Evolutionary conservation across 2,113 vertebrate genomes (phyloP).

Genomic region (Cinclus mexicanus): DNA sequence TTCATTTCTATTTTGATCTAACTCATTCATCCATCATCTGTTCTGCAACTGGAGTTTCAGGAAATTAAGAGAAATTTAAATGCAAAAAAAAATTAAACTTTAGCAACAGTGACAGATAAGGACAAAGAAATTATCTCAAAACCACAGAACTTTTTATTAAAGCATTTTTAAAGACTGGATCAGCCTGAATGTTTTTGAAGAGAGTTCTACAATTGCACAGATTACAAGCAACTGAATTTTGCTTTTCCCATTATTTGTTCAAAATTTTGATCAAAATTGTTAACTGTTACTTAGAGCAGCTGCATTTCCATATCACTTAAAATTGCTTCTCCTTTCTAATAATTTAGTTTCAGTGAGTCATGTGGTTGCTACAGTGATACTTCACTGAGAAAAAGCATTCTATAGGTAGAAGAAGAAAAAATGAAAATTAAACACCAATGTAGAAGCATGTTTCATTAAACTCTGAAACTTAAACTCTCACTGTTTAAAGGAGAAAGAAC

Average conservation of each 20-base stretch:
- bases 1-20: neutral
- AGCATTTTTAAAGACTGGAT: neutral
- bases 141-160: neutral
- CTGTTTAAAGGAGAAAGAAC: neutral
- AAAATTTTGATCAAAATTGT: neutral
- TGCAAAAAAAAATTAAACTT: neutral
- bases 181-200: neutral
- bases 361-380: neutral
- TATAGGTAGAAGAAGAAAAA: neutral
- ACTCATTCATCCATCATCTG: neutral
- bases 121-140: neutral
- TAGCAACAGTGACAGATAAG: neutral
- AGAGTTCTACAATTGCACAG: neutral
- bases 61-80: neutral
- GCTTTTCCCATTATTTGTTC: neutral
- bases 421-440: neutral
- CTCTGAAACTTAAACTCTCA: neutral
- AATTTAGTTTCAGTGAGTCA: neutral
- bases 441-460: neutral
- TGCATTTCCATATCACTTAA: neutral
- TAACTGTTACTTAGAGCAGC: neutral
- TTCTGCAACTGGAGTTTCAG: neutral
- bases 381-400: neutral
- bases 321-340: neutral
- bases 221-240: neutral